Evolutionary conservation across 2,797 vertebrate genomes (phyloP), one percentile per base, ranked within the genome.

Genomic region (Botia kubotai): DNA sequence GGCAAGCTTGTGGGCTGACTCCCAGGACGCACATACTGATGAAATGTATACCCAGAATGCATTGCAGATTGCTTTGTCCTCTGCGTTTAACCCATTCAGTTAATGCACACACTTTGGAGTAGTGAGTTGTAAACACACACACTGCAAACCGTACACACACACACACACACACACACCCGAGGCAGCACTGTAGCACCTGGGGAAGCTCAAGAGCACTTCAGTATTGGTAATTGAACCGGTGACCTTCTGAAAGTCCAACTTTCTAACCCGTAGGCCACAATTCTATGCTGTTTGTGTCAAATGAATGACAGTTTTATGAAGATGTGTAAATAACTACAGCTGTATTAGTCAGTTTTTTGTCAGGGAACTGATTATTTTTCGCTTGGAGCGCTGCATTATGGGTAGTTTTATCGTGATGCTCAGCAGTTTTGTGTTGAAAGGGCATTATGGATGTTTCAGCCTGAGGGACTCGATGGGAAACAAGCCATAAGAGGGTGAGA

Each of bases 401-500:
- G 36, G 13, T 26, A 55, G 17, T 53, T 85, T 79, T 80, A 70
- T 77, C 75, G 84, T 82, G 68, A 82, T 80, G 60, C 77, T 84
- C 62, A 63, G 55, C 53, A 80, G 26, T 69, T 80, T 58, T 72
- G 53, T 80, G 23, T 82, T 72, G 71, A 60, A 57, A 2, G 71
- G 78, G 23, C 21, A 36, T 79, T 70, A 69, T 84, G 81, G 88
- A 91, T 71, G 83, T 86, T 62, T 17, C 19, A 43, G 83, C 86
- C 83, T 84, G 57, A 89, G 90, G 87, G 17, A 80, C 86, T 82
- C 75, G 19, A 48, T 85, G 84, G 72, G 87, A 79, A 87, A 89
- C 89, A 87, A 87, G 89, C 88, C 85, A 80, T 84, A 85, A 90
- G 90, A 89, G 83, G 88, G 90, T 68, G 67, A 81, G 85, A 91